Conservation (phyloP, 2,797 vertebrate species). For the Synaphobranchus kaupii region DNA sequence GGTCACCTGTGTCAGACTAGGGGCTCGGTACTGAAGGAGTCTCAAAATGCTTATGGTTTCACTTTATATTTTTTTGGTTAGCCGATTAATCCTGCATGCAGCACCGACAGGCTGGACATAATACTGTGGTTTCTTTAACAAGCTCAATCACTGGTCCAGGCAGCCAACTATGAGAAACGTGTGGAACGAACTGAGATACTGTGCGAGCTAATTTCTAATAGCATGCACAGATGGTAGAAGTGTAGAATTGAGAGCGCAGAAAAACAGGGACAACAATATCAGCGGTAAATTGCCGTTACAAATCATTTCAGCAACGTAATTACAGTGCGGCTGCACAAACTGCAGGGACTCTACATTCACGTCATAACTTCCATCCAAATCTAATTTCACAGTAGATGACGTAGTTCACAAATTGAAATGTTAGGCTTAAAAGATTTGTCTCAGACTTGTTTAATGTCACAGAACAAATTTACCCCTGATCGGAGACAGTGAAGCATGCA, state of each 20-base stretch:
- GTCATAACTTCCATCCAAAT: background rate
- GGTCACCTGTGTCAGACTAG: background rate
- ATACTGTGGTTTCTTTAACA: background rate
- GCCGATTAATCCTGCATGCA: background rate
- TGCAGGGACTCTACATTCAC: background rate
- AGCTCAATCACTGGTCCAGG: background rate
- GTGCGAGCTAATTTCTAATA: background rate
- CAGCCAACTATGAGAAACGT: background rate
- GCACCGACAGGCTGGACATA: background rate
- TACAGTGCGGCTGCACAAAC: background rate
- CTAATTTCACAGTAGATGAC: background rate
- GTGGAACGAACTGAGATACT: background rate
- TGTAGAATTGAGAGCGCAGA: background rate
- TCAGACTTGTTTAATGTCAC: background rate
- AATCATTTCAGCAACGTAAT: conserved; percentile 24
- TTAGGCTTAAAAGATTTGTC: background rate
- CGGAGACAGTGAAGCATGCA: conserved; percentile 28
- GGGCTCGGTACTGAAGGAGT: background rate
- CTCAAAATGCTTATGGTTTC: background rate
- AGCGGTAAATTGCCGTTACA: background rate
- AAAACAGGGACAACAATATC: background rate
- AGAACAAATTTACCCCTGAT: conserved; percentile 15
- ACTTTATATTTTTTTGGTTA: background rate
- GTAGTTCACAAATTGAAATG: conserved; percentile 11
- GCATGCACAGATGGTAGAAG: background rate